Conservation (phyloP, 2,113 vertebrate species). For the Oreochromis niloticus region DNA sequence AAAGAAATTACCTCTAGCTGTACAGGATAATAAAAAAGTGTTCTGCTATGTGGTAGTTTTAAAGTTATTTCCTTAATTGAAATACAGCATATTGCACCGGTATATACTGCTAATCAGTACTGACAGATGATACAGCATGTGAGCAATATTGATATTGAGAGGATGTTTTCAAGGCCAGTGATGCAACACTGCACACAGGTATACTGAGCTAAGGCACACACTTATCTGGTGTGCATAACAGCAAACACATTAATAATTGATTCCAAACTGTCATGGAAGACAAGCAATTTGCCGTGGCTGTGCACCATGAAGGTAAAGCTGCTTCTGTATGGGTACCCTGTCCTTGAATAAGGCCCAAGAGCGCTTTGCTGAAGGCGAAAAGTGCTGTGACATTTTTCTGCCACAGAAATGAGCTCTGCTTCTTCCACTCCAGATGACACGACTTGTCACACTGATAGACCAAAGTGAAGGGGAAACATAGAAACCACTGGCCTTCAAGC, state of each 20-base stretch:
- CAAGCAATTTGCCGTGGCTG: not conserved
- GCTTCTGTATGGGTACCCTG: not conserved
- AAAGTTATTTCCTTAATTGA: not conserved
- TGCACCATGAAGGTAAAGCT: not conserved
- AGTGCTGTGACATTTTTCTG: not conserved
- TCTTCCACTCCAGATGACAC: conserved; percentile 45
- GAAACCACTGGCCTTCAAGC: not conserved
- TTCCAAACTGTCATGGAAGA: not conserved
- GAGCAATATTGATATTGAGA: not conserved
- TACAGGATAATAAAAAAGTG: not conserved
- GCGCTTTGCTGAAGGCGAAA: not conserved
- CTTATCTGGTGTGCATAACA: not conserved
- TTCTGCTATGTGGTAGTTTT: fast-evolving
- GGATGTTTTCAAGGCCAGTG: not conserved
- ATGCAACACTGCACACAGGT: not conserved
- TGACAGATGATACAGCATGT: not conserved
- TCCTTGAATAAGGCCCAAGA: not conserved
- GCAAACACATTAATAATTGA: conserved; percentile 6
- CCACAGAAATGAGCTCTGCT: not conserved
- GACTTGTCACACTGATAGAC: not conserved
- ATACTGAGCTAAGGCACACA: not conserved
- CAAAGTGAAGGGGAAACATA: not conserved
- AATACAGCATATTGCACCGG: not conserved
- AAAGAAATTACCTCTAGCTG: not conserved
- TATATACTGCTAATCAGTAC: not conserved